Evolutionary conservation across 2,797 vertebrate genomes (phyloP).

Genomic region (Rhynchonycteris naso): DNA sequence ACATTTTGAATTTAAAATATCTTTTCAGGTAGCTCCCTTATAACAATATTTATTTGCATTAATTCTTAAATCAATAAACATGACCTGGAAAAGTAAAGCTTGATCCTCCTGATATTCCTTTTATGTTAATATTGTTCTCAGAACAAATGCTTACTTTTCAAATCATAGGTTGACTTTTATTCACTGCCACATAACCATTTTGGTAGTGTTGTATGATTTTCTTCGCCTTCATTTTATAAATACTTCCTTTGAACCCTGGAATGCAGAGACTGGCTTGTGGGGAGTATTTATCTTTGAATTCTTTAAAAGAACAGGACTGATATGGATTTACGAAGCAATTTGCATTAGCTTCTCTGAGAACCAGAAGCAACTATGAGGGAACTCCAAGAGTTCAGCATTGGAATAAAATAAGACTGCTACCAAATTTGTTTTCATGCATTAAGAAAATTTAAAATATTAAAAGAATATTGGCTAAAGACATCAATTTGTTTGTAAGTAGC

Average conservation of each 20-base stretch:
- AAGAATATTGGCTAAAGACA: constrained; percentile 27
- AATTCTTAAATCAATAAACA: constrained; percentile 47
- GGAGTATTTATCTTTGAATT: constrained; percentile 62
- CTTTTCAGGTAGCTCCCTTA: constrained; percentile 33
- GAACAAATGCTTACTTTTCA: constrained; percentile 38
- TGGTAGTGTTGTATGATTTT: constrained; percentile 49
- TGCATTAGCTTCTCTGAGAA: constrained; percentile 59
- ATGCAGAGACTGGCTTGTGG: constrained; percentile 11
- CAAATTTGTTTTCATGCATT: constrained; percentile 37
- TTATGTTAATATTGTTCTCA: constrained; percentile 48
- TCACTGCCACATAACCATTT: constrained; percentile 26
- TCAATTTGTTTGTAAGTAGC: not conserved
- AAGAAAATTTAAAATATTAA: constrained; percentile 51
- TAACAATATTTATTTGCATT: constrained; percentile 38
- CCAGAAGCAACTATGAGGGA: constrained; percentile 49
- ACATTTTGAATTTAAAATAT: constrained; percentile 31
- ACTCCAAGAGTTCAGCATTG: constrained; percentile 3
- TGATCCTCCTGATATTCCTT: not conserved
- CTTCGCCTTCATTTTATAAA: constrained; percentile 36
- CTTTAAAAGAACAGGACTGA: constrained; percentile 62
- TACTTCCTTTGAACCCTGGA: constrained; percentile 60
- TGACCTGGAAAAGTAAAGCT: constrained; percentile 50
- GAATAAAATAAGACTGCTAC: constrained; percentile 43
- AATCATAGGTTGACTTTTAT: constrained; percentile 37
- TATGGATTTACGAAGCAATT: constrained; percentile 71